Evolutionary conservation across 92 coral and sea anemone genomes (phyloP), one percentile per base, ranked within the genome.

Genomic region (Blastomussa wellsi): DNA sequence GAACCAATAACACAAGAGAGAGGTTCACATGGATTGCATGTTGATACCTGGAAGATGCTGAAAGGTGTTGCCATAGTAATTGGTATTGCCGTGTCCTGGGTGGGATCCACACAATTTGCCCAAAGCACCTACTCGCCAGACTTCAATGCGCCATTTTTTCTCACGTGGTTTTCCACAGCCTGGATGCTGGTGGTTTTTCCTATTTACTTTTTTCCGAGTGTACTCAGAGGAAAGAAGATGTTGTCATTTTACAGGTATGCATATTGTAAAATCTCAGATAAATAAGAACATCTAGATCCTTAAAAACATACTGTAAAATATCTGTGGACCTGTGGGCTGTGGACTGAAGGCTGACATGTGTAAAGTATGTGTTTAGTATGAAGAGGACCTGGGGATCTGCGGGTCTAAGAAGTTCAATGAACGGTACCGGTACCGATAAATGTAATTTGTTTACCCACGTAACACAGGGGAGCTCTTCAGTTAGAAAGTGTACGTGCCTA

Each of bases 111-210:
- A 9, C 98, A 95, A 88, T 85, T 66, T 66, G 95, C 98, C 22
- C 89, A 93, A 80, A 95, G 96, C 59, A 93, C 95, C 0, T 95
- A 90, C 79, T 89, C 98, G 22, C 72, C 89, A 57, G 48, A 89
- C 38, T 95, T 95, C 90, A 82, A 92, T 57, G 98, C 98, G 64
- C 98, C 98, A 2, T 92, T 74, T 65, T 91, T 95, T 44, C 89
- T 88, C 11, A 92, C 92, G 0, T 95, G 98, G 98, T 95, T 95
- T 66, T 90, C 98, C 13, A 95, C 98, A 4, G 29, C 80, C 0
- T 95, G 98, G 98, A 87, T 91, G 93, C n/a, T 92, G 20, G 47
- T 89, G 3, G 87, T 93, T 24, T 95, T 93, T 48, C 98, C 98
- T 1, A 80, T 93, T 3, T 93, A 85, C 52, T 86, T 78, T 53